A percentile compares a stretch with the other conserved stretches of the same genome.
Conservation (phyloP, 2,888 invertebrate species). For the Drosophila anomalata region DNA sequence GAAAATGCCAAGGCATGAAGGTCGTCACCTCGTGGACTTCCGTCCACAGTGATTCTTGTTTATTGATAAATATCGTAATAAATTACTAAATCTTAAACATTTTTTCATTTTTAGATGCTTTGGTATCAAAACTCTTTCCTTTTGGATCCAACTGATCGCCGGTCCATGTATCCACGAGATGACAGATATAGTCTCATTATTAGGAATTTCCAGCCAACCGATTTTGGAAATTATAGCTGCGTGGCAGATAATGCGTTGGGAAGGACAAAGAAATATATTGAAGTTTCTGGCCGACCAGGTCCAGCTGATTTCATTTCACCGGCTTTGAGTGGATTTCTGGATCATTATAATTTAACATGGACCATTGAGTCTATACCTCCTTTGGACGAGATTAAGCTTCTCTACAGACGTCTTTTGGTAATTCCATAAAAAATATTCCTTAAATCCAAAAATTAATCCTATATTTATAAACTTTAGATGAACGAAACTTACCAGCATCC, state of each 20-base stretch:
- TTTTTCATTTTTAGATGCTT: slow-evolving; percentile 84
- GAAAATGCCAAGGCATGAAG: too few relatives aligned
- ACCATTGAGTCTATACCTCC: slow-evolving; percentile 88
- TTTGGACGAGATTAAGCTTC: slow-evolving; percentile 87
- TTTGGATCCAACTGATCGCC: slow-evolving; percentile 86
- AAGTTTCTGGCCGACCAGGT: slow-evolving; percentile 87
- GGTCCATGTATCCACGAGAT: slow-evolving; percentile 86
- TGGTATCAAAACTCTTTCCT: slow-evolving; percentile 88
- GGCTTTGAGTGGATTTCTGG: slow-evolving; percentile 86
- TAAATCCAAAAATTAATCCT: not conserved
- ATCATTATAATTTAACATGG: slow-evolving; percentile 88
- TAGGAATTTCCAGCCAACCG: slow-evolving; percentile 86
- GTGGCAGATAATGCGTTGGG: slow-evolving; percentile 85
- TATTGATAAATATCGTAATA: too few relatives aligned
- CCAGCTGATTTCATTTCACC: slow-evolving; percentile 87
- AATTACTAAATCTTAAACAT: not conserved
- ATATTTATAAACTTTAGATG: slow-evolving; percentile 84
- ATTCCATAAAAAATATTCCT: slow-evolving; percentile 45
- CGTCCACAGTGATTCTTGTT: too few relatives aligned
- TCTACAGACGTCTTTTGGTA: slow-evolving; percentile 87
- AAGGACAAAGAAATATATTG: slow-evolving; percentile 86
- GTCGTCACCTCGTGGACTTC: too few relatives aligned
- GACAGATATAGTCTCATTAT: slow-evolving; percentile 86
- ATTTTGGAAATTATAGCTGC: slow-evolving; percentile 87
- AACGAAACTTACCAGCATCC: slow-evolving; percentile 90